Evolutionary conservation across 2,113 vertebrate genomes (phyloP), one percentile per base, ranked within the genome.

Genomic region (Salvelinus sp.): DNA sequence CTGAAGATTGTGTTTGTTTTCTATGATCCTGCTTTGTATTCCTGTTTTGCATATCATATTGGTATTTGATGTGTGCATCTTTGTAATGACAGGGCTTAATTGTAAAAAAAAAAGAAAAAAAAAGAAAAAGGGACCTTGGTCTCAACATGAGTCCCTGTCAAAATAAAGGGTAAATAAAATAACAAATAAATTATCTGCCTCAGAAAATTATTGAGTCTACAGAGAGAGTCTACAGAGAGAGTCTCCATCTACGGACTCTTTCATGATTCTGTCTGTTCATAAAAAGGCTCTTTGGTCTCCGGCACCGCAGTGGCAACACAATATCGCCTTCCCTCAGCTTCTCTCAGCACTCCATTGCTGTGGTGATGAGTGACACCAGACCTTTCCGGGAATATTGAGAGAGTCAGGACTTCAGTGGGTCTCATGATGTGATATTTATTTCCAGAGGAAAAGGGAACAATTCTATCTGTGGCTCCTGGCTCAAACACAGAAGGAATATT

Each of bases 381-480:
- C 70, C 33, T 47, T 75, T 47, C 50, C 33, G 6, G 6, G 33
- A 33, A 33, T 33, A 33, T 33, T 6, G 33, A 6, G 33, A 78
- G 62, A 73, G 70, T 66, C 23, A 72, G 48, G 79, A 77, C 73
- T 79, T 82, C 44, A 75, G 54, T 28, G 44, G 4, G 65, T 76
- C 58, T 76, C 50, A 58, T 73, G 73, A 75, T 78, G 33, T 70
- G 70, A 60, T 70, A 71, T 74, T 85, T 73, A 80, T 81, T 80
- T 77, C 12, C 68, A 72, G 50, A 75, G n/a, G 50, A 23, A 54
- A 74, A 69, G 44, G 28, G 78, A 73, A 69, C 33, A 76, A 68
- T 80, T 66, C 72, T 72, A 75, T 79, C 65, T 79, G 25, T 76
- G 77, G 57, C 73, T 78, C 69, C 74, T 62, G 77, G 76, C 70